Percentiles rank a stretch among this genome's conserved stretches.
Evolutionary conservation across 2,797 vertebrate genomes (phyloP).

Genomic region (Pipistrellus pygmaeus): DNA sequence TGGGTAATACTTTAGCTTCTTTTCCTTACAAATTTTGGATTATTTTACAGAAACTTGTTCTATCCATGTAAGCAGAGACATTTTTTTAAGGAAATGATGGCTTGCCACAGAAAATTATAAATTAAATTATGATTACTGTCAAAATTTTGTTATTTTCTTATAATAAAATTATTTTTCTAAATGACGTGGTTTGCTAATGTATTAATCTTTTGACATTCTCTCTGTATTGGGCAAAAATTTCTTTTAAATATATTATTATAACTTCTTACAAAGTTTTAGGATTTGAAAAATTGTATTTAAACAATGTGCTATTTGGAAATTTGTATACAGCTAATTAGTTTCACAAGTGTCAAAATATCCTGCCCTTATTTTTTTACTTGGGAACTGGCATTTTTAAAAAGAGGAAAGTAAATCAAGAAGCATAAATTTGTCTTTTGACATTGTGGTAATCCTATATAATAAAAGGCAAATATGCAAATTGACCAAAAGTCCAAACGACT

Average conservation of each 20-base stretch:
- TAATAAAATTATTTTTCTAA: conserved; percentile 70
- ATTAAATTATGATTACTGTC: conserved; percentile 71
- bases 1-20: conserved; percentile 10
- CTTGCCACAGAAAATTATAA: conserved; percentile 68
- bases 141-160: conserved; percentile 61
- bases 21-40: conserved; percentile 42
- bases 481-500: too few relatives aligned
- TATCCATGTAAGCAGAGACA: not conserved
- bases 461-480: too few relatives aligned
- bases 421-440: not conserved
- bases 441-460: not conserved
- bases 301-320: conserved; percentile 24
- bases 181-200: conserved; percentile 57
- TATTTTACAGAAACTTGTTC: conserved; percentile 62
- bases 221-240: conserved; percentile 45
- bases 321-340: conserved; percentile 30
- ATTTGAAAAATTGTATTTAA: conserved; percentile 59
- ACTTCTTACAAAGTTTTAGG: conserved; percentile 56
- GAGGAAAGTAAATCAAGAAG: conserved; percentile 25
- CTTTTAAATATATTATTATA: conserved; percentile 7
- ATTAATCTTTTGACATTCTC: conserved; percentile 64
- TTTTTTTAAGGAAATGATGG: conserved; percentile 69
- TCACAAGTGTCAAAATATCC: conserved; percentile 13
- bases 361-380: not conserved
- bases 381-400: not conserved